phyloP scores from a whole-genome alignment of 2,797 vertebrate genomes.

The Nyctibius grandis region DNA sequence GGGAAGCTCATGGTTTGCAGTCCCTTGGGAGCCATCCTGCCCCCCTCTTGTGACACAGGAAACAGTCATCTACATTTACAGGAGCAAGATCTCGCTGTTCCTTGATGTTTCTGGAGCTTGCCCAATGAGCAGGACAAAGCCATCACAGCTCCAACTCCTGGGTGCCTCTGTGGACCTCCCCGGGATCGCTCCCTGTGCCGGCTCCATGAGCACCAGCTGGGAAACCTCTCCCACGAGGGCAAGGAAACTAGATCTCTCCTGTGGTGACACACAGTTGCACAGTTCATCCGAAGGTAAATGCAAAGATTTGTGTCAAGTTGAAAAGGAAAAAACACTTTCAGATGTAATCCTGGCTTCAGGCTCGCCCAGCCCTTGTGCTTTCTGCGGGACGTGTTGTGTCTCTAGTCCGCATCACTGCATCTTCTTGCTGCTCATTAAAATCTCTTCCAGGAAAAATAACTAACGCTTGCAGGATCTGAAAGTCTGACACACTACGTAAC shows the following conservation, averaged over 20 bases:
- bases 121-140: not conserved
- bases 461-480: not conserved
- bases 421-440: not conserved
- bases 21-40: not conserved
- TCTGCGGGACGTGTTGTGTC: rapidly evolving
- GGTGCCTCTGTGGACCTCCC: not conserved
- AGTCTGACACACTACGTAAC: not conserved
- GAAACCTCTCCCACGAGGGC: not conserved
- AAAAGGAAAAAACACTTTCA: not conserved
- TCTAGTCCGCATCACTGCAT: not conserved
- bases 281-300: not conserved
- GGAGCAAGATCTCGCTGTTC: not conserved
- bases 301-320: not conserved
- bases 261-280: not conserved
- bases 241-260: not conserved
- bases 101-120: not conserved
- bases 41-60: not conserved
- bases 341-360: not conserved
- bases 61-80: not conserved
- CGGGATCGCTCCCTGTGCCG: rapidly evolving
- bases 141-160: rapidly evolving
- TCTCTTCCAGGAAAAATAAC: not conserved
- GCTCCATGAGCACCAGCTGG: not conserved
- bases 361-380: not conserved
- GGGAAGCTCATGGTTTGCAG: not conserved